Evolutionary conservation across 2,797 vertebrate genomes (phyloP).

Genomic region (Rhinatrema bivittatum): DNA sequence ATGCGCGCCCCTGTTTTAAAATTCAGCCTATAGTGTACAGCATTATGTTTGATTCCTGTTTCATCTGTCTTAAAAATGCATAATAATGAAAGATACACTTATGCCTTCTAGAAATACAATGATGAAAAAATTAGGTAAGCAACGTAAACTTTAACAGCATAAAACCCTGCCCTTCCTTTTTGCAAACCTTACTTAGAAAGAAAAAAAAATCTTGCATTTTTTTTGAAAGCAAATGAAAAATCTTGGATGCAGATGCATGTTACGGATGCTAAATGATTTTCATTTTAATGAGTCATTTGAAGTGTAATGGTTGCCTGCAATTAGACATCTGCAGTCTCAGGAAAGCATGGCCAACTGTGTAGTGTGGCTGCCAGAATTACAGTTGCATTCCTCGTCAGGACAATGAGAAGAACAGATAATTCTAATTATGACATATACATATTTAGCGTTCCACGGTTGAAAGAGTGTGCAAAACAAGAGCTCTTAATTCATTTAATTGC

Average conservation of each 20-base stretch:
- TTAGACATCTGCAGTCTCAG: constrained; percentile 66
- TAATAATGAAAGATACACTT: too few relatives aligned
- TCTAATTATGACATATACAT: constrained; percentile 66
- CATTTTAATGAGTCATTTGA: constrained; percentile 65
- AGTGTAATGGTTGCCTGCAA: constrained; percentile 67
- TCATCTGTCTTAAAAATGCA: too few relatives aligned
- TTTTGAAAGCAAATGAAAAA: constrained; percentile 60
- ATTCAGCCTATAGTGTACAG: too few relatives aligned
- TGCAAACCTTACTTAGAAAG: constrained; percentile 22
- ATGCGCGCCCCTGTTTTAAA: too few relatives aligned
- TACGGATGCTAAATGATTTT: constrained; percentile 53
- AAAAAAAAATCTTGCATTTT: constrained; percentile 16
- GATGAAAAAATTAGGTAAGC: too few relatives aligned
- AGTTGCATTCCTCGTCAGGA: constrained; percentile 62
- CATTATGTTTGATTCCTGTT: too few relatives aligned
- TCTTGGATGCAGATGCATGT: constrained; percentile 53
- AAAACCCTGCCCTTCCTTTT: too few relatives aligned
- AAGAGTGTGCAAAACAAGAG: constrained; percentile 63
- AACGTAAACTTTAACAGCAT: too few relatives aligned
- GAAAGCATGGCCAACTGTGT: constrained; percentile 51
- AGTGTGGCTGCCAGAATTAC: constrained; percentile 57
- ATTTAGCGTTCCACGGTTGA: constrained; percentile 64
- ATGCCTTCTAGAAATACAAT: too few relatives aligned
- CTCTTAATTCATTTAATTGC: constrained; percentile 60
- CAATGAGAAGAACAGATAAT: constrained; percentile 61